phyloP scores from a whole-genome alignment of 2,113 vertebrate species.

The Sterrhoptilus dennistouni region DNA sequence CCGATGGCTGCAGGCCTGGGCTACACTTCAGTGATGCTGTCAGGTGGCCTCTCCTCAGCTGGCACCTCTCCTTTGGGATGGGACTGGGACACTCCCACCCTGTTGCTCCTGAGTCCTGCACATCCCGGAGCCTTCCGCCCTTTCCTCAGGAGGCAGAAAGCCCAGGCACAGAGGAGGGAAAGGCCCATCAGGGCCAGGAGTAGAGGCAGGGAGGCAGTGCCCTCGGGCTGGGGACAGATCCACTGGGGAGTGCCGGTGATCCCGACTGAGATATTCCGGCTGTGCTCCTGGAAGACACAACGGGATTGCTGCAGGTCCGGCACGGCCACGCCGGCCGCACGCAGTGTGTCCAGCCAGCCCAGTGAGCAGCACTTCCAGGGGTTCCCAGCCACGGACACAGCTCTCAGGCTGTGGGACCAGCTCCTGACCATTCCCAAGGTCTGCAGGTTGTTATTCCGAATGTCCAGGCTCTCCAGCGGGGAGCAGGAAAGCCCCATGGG shows the following conservation, averaged over 20 bases:
- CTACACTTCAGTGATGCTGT: conserved; percentile 3
- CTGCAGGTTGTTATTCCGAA: conserved; percentile 69
- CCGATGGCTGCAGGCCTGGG: background rate
- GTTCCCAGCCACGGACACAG: conserved; percentile 73
- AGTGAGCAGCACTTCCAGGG: conserved; percentile 78
- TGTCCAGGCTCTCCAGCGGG: conserved; percentile 61
- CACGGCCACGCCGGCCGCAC: conserved; percentile 27
- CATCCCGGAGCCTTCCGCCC: background rate
- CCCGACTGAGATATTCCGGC: background rate
- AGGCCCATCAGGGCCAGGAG: background rate
- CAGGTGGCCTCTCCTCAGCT: background rate
- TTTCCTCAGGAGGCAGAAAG: conserved; percentile 12
- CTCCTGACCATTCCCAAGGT: conserved; percentile 7
- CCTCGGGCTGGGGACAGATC: background rate
- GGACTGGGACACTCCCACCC: background rate
- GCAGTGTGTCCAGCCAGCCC: conserved; percentile 71
- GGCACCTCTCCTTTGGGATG: background rate
- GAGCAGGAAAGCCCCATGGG: conserved; percentile 68
- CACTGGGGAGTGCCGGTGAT: background rate
- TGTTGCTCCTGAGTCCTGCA: background rate
- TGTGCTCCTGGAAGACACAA: conserved; percentile 42
- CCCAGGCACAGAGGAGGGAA: background rate
- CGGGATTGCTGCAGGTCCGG: conserved; percentile 57
- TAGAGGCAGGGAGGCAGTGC: background rate
- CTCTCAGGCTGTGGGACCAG: conserved; percentile 52